Conservation (phyloP, 2,113 vertebrate genomes). For the Pseudorasbora parva region DNA sequence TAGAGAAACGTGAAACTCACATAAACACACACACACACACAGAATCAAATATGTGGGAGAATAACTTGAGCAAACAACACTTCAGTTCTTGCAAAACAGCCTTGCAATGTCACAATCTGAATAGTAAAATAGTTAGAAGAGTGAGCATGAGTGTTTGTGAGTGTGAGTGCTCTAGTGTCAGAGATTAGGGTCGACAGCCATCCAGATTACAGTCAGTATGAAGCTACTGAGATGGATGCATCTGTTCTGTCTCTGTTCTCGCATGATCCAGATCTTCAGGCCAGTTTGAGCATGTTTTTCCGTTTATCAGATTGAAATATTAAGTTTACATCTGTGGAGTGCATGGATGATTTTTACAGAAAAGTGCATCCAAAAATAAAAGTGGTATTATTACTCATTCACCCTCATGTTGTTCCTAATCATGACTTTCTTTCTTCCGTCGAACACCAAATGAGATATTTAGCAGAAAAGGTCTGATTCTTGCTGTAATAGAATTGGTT, state of each 20-base stretch:
- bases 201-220: background rate
- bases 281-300: background rate
- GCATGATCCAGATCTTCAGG: background rate
- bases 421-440: too few species aligned
- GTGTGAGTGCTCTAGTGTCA: background rate
- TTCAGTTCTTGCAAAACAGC: too few species aligned
- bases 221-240: background rate
- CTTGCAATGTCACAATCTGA: background rate
- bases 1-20: slow-evolving; percentile 1
- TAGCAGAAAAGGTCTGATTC: background rate
- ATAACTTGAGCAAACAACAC: background rate
- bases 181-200: background rate
- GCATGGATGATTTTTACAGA: too few species aligned
- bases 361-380: background rate
- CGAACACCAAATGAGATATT: background rate
- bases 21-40: background rate
- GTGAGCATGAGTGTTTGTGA: background rate
- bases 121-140: background rate
- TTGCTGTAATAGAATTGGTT: background rate
- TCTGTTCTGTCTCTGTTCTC: slow-evolving; percentile 2
- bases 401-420: background rate
- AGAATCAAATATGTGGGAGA: background rate
- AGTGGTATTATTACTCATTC: background rate
- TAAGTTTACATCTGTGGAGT: too few species aligned
- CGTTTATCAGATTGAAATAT: background rate